Evolutionary conservation across 2,888 invertebrate genomes (phyloP), one percentile per base, ranked within the genome.

Genomic region (Mongoloraphidia duomilia): DNA sequence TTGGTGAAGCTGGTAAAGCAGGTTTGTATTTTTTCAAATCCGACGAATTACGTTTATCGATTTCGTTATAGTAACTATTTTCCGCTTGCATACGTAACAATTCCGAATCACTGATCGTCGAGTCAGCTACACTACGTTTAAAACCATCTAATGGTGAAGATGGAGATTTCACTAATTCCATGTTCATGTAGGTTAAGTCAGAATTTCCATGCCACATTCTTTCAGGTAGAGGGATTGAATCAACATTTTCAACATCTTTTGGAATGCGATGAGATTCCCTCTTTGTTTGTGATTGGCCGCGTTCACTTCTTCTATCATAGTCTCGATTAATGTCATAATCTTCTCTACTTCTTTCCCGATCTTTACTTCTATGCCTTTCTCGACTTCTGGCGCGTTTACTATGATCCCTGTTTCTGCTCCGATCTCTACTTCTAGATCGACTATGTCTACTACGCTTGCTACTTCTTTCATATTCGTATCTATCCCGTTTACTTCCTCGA

Each of bases 51-150:
- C 37, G 47, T 48, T 50, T 48, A 43, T 42, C 46, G 50, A 41
- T 51, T 50, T 61, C 61, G 35, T 58, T 60, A 26, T 26, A 26
- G 26, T 26, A 26, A 26, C 26, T 26, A 26, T 6, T 26, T 26
- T 26, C 26, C 26, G 26, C 3, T 51, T 61, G 63, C 6, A 61
- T 59, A 6, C 26, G 26, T 14, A 63, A 59, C 44, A 72, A 63
- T 52, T 74, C 73, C 33, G 65, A 63, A 57, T 74, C 73, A 54
- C 70, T 72, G 47, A 74, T 74, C 5, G 75, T 75, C 4, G 73
- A 73, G 60, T 75, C 75, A 1, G 73, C 71, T 6, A 73, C 61
- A 54, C 72, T 72, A 1, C 63, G 59, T 50, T 68, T 68, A 44
- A 66, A 60, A n/a, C 65, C 65, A 40, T 61, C 67, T 49, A 65